Evolutionary conservation across 1,140 invertebrate genomes (phyloP).

Genomic region (Drosophila lini): DNA sequence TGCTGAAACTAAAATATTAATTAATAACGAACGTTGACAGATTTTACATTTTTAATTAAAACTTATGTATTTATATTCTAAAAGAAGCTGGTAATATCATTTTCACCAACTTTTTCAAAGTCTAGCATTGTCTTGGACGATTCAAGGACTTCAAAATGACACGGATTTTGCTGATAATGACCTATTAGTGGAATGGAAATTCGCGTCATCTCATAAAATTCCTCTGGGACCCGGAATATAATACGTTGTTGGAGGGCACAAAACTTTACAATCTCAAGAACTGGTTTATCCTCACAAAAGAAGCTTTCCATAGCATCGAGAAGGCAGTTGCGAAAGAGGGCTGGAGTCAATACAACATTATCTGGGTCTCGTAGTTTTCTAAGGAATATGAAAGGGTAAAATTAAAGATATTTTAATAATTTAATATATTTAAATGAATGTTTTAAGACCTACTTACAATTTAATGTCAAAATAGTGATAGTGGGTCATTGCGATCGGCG

Average conservation of each 20-base stretch:
- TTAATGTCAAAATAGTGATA: conserved; percentile 64
- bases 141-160: conserved; percentile 86
- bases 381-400: conserved; percentile 10
- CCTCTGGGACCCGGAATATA: conserved; percentile 86
- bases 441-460: conserved; percentile 42
- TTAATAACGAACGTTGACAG: too few relatives aligned
- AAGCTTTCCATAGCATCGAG: conserved; percentile 85
- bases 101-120: conserved; percentile 47
- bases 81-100: not conserved
- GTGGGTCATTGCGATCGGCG: conserved; percentile 28
- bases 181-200: conserved; percentile 86
- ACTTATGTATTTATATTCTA: not conserved
- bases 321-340: conserved; percentile 87
- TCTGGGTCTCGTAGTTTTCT: conserved; percentile 85
- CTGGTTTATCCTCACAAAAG: conserved; percentile 86
- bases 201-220: conserved; percentile 86
- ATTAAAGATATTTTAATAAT: not conserved
- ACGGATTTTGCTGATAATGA: conserved; percentile 85
- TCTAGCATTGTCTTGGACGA: conserved; percentile 78
- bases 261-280: conserved; percentile 87
- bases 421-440: too few relatives aligned
- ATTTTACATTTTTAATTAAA: too few relatives aligned
- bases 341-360: conserved; percentile 82
- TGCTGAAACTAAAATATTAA: too few relatives aligned
- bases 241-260: conserved; percentile 84